Evolutionary conservation across 2,797 vertebrate species (phyloP).

Genomic region (Nothura maculosa): DNA sequence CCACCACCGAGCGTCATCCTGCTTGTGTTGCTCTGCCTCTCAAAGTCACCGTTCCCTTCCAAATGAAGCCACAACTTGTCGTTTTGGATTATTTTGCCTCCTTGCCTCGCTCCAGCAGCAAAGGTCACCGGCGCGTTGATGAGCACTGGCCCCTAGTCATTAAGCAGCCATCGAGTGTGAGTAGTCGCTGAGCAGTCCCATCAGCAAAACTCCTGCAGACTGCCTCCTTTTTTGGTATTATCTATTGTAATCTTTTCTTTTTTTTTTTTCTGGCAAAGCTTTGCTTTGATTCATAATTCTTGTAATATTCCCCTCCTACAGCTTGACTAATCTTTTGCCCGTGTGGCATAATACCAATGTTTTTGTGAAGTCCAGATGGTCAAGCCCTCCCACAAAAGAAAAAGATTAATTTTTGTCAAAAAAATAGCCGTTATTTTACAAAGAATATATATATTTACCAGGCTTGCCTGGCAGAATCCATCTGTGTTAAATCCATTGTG

Average conservation of each 20-base stretch:
- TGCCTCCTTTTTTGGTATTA: constrained; percentile 34
- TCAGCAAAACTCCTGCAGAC: constrained; percentile 32
- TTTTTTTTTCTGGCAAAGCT: background rate
- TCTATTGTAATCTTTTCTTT: background rate
- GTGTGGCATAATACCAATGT: constrained; percentile 9
- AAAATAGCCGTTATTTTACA: background rate
- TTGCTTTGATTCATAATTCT: constrained; percentile 65
- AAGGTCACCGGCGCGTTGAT: background rate
- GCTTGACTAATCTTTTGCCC: constrained; percentile 33
- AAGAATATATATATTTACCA: constrained; percentile 23
- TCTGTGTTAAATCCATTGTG: background rate
- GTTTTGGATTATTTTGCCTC: background rate
- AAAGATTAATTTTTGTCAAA: constrained; percentile 50
- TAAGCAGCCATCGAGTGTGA: background rate
- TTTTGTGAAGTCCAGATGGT: constrained; percentile 68
- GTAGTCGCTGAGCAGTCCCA: constrained; percentile 11
- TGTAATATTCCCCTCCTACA: constrained; percentile 6
- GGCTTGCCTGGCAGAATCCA: background rate
- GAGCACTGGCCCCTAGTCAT: background rate
- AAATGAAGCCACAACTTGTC: background rate
- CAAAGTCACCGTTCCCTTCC: background rate
- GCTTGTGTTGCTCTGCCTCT: accelerated
- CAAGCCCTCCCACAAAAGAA: constrained; percentile 61
- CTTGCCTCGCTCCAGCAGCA: background rate
- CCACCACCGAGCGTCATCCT: accelerated